phyloP scores from a whole-genome alignment of 2,888 invertebrate genomes.

The Sicus ferrugineus region DNA sequence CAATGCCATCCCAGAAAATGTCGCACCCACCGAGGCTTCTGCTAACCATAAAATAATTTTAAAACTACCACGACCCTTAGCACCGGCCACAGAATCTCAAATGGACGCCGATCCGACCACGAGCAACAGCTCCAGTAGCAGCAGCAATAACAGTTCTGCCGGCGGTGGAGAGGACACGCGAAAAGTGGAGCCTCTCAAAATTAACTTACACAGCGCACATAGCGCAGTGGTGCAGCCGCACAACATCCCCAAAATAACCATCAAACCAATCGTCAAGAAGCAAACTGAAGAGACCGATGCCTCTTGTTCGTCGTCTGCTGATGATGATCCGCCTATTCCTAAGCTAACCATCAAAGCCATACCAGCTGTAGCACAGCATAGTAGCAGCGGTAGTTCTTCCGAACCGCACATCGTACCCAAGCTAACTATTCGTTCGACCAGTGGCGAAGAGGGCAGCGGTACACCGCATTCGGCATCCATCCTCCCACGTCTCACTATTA shows the following conservation, averaged over 20 bases:
- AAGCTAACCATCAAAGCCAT: slow-evolving; percentile 48
- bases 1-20: slow-evolving; percentile 6
- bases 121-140: slow-evolving; percentile 23
- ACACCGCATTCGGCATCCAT: slow-evolving; percentile 48
- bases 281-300: slow-evolving; percentile 47
- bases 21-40: background rate
- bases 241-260: slow-evolving; percentile 56
- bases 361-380: slow-evolving; percentile 21
- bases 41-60: slow-evolving; percentile 44
- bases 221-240: slow-evolving; percentile 41
- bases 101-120: slow-evolving; percentile 46
- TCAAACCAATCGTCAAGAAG: slow-evolving; percentile 55
- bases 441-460: slow-evolving; percentile 52
- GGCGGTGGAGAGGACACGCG: slow-evolving; percentile 45
- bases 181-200: slow-evolving; percentile 64
- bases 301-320: slow-evolving; percentile 53
- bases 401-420: slow-evolving; percentile 64
- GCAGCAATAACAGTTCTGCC: slow-evolving; percentile 35
- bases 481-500: slow-evolving; percentile 63
- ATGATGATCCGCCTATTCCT: slow-evolving; percentile 49
- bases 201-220: slow-evolving; percentile 55
- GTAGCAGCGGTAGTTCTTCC: slow-evolving; percentile 36
- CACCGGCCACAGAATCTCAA: slow-evolving; percentile 45
- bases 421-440: slow-evolving; percentile 60
- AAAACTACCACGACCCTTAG: slow-evolving; percentile 41